Conservation (phyloP, 2,797 vertebrate species). For the Sphenodon punctatus region DNA sequence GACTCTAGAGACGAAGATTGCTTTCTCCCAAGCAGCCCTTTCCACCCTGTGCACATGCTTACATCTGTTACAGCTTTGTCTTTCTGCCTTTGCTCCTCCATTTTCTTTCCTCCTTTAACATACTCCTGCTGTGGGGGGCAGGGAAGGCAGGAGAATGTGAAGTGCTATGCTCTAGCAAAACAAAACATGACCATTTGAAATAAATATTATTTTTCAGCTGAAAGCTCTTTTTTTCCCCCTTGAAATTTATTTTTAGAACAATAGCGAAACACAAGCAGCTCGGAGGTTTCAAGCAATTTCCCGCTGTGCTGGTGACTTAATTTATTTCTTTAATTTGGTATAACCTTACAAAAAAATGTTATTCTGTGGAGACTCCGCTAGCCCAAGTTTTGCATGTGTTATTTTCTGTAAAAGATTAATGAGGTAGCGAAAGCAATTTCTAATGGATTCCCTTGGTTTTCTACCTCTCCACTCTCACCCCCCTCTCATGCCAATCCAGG, state of each 20-base stretch:
- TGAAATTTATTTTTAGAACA: slow-evolving; percentile 69
- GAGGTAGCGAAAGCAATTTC: slow-evolving; percentile 72
- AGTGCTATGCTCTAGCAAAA: neutral
- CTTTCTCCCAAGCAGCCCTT: too few species aligned
- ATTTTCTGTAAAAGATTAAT: slow-evolving; percentile 75
- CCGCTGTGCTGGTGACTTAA: slow-evolving; percentile 72
- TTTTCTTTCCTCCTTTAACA: slow-evolving; percentile 2
- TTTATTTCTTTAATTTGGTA: slow-evolving; percentile 82
- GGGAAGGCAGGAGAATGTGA: neutral
- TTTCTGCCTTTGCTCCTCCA: neutral
- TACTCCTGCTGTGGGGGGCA: neutral
- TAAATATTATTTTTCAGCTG: slow-evolving; percentile 56
- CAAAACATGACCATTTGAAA: slow-evolving; percentile 39
- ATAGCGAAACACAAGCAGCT: slow-evolving; percentile 63
- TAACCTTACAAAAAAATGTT: slow-evolving; percentile 71
- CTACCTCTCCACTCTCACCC: slow-evolving; percentile 9
- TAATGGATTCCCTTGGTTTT: slow-evolving; percentile 71
- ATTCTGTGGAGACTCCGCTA: slow-evolving; percentile 71
- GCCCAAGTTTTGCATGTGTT: slow-evolving; percentile 66
- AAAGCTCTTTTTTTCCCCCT: slow-evolving; percentile 16
- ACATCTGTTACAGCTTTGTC: neutral
- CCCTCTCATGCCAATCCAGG: slow-evolving; percentile 15
- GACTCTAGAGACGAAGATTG: too few species aligned
- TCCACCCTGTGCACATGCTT: too few species aligned
- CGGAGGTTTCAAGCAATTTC: slow-evolving; percentile 64